phyloP scores from a whole-genome alignment of 2,888 invertebrate species.

The Phengaris alcon region DNA sequence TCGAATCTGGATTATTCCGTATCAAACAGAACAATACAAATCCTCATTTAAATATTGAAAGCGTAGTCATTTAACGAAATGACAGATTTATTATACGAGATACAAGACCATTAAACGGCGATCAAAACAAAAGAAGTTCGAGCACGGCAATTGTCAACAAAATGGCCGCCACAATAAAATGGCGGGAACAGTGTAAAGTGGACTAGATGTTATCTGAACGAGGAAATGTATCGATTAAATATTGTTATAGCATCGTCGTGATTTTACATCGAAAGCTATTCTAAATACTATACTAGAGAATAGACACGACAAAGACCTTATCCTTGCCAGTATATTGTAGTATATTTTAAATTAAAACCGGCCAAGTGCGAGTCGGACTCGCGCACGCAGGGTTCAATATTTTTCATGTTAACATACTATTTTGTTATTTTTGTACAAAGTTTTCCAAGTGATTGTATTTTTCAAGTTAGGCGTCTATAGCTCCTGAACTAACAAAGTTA shows the following conservation, averaged over 20 bases:
- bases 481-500: too few species aligned
- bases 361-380: too few species aligned
- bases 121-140: neutral
- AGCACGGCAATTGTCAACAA: neutral
- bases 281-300: neutral
- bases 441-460: too few species aligned
- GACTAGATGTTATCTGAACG: neutral
- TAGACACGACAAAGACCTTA: neutral
- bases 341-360: neutral
- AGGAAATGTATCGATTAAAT: conserved; percentile 15
- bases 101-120: neutral
- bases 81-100: neutral
- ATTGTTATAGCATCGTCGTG: conserved; percentile 1
- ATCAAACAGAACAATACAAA: neutral
- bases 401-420: too few species aligned
- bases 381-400: too few species aligned
- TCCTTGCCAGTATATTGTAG: neutral
- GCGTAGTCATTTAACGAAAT: neutral
- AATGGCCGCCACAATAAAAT: neutral
- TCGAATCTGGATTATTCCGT: neutral
- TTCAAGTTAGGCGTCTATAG: too few species aligned
- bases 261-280: neutral
- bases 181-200: conserved; percentile 2
- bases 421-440: too few species aligned
- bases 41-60: conserved; percentile 3